A percentile compares a stretch with the other conserved stretches of the same genome.
phyloP scores from a whole-genome alignment of 2,888 invertebrate species.

The Lepeophtheirus nordmannii region DNA sequence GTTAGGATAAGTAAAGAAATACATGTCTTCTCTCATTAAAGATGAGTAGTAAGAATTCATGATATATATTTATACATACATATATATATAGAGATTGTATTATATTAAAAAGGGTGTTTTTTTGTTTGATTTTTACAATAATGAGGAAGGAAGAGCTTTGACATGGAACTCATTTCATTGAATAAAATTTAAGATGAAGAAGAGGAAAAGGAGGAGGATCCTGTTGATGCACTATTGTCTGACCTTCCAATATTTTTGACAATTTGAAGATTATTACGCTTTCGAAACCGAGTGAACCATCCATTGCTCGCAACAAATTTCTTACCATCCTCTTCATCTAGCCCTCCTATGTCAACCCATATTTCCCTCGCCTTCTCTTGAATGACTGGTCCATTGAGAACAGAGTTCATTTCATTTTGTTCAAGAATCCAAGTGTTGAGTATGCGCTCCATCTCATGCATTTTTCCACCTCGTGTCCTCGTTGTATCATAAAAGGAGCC shows the following conservation, averaged over 20 bases:
- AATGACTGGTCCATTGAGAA: background rate
- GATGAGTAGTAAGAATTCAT: too few species aligned
- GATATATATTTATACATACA: too few species aligned
- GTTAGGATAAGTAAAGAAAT: too few species aligned
- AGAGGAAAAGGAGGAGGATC: too few species aligned
- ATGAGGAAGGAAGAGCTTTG: too few species aligned
- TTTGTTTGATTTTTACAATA: too few species aligned
- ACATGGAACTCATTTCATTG: too few species aligned
- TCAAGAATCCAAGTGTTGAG: conserved; percentile 1
- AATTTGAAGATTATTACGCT: background rate
- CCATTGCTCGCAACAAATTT: background rate
- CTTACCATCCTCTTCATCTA: background rate
- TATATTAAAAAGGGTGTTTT: too few species aligned
- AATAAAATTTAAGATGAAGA: too few species aligned
- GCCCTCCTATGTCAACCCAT: background rate
- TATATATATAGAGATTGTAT: too few species aligned
- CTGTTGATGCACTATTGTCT: too few species aligned
- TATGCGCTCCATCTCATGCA: background rate
- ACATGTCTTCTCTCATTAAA: too few species aligned
- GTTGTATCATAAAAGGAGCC: background rate
- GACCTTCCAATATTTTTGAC: background rate
- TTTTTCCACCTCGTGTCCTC: background rate
- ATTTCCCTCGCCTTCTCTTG: background rate
- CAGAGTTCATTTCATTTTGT: background rate
- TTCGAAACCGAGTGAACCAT: background rate